Evolutionary conservation across 2,888 invertebrate species (phyloP).

Genomic region (Omphaloscelis lunosa): DNA sequence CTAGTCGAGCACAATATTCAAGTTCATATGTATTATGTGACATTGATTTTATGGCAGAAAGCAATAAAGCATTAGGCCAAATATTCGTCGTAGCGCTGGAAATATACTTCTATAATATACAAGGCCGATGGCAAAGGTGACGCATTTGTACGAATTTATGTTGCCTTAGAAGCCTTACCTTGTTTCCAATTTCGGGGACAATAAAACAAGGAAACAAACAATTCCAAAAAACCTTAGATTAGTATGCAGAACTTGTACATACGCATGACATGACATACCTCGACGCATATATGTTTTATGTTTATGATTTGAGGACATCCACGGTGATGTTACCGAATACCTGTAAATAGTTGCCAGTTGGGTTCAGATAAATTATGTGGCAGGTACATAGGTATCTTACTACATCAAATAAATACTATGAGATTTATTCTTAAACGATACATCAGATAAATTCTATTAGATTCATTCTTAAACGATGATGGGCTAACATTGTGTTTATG

Average conservation of each 20-base stretch:
- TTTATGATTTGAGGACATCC: slow-evolving; percentile 29
- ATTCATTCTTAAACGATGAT: slow-evolving; percentile 3
- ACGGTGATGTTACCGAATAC: slow-evolving; percentile 18
- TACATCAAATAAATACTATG: slow-evolving; percentile 19
- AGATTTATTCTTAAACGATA: slow-evolving; percentile 6
- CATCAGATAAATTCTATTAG: slow-evolving; percentile 13
- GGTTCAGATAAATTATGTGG: not conserved
- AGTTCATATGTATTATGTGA: slow-evolving; percentile 45
- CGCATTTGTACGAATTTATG: slow-evolving; percentile 21
- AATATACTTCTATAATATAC: slow-evolving; percentile 13
- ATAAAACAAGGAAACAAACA: slow-evolving; percentile 53
- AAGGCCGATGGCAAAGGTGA: slow-evolving; percentile 39
- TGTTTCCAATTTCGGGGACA: slow-evolving; percentile 52
- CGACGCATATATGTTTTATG: slow-evolving; percentile 22
- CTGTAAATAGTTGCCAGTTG: slow-evolving; percentile 2
- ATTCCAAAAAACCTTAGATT: slow-evolving; percentile 34
- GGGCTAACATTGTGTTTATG: not conserved
- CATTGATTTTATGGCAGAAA: slow-evolving; percentile 28
- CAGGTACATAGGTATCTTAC: not conserved
- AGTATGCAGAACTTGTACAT: slow-evolving; percentile 42
- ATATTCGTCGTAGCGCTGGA: not conserved
- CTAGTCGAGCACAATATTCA: slow-evolving; percentile 37
- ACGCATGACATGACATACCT: slow-evolving; percentile 31
- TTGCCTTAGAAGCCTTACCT: slow-evolving; percentile 52
- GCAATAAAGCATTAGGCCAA: not conserved